A percentile compares a stretch with the other conserved stretches of the same genome.
Evolutionary conservation across 1,140 invertebrate genomes (phyloP).

Genomic region (Eumeta japonica): DNA sequence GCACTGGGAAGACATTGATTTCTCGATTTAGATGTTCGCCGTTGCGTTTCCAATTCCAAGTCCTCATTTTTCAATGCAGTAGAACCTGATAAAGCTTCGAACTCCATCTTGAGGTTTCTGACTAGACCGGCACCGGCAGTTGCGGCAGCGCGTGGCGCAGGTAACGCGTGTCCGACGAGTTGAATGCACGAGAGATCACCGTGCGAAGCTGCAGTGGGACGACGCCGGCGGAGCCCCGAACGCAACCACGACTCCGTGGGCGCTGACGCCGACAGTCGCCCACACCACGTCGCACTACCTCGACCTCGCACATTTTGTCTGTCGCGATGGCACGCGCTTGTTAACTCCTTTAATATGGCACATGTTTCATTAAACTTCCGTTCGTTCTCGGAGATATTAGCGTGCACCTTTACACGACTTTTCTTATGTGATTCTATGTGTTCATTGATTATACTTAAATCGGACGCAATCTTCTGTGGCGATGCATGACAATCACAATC

Average conservation of each 20-base stretch:
- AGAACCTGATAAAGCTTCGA: slow-evolving; percentile 73
- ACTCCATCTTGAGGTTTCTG: slow-evolving; percentile 80
- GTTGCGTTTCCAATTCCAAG: slow-evolving; percentile 9
- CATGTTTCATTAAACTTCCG: slow-evolving; percentile 46
- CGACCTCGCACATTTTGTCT: slow-evolving; percentile 26
- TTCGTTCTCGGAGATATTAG: slow-evolving; percentile 30
- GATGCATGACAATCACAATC: slow-evolving; percentile 45
- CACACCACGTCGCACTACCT: slow-evolving; percentile 35
- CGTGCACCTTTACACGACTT: too few relatives aligned
- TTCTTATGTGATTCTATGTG: slow-evolving; percentile 30
- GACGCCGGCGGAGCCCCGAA: slow-evolving; percentile 43
- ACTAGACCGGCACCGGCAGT: slow-evolving; percentile 55
- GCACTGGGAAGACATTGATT: slow-evolving; percentile 56
- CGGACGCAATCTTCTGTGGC: slow-evolving; percentile 21
- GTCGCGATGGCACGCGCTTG: slow-evolving; percentile 25
- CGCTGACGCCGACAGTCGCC: slow-evolving; percentile 63
- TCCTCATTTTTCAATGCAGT: slow-evolving; percentile 12
- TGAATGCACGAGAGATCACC: slow-evolving; percentile 35
- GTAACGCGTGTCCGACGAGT: too few relatives aligned
- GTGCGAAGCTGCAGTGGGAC: slow-evolving; percentile 28
- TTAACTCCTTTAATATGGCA: slow-evolving; percentile 53
- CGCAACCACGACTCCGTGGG: slow-evolving; percentile 62
- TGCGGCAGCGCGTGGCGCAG: slow-evolving; percentile 7
- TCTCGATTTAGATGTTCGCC: slow-evolving; percentile 19
- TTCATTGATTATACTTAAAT: slow-evolving; percentile 46